Percentiles rank a stretch among this genome's conserved stretches.
Conservation (phyloP, 2,888 invertebrate genomes). For the Xestia c-nigrum region DNA sequence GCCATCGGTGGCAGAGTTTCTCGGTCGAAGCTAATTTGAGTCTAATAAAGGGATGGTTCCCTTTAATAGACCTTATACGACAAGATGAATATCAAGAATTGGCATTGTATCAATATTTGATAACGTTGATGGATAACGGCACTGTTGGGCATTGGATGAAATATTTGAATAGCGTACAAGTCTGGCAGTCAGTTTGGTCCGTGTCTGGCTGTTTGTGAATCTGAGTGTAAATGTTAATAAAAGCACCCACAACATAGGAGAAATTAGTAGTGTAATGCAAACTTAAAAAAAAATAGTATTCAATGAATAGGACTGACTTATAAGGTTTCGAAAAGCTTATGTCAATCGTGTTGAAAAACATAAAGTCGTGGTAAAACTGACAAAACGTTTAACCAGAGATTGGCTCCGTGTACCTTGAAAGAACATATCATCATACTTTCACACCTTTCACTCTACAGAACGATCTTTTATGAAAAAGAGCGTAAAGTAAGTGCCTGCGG, state of each 20-base stretch:
- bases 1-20: not conserved
- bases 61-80: too few species aligned
- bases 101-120: too few species aligned
- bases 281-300: too few species aligned
- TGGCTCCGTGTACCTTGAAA: not conserved
- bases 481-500: conserved; percentile 11
- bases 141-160: too few species aligned
- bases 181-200: too few species aligned
- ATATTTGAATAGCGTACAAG: too few species aligned
- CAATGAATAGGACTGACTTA: too few species aligned
- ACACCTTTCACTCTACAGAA: not conserved
- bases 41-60: not conserved
- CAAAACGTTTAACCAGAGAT: not conserved
- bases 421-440: not conserved
- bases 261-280: not conserved
- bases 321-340: not conserved
- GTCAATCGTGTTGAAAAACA: not conserved
- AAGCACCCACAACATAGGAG: not conserved
- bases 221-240: not conserved
- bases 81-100: not conserved
- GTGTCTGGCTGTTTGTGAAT: not conserved
- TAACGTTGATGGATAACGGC: too few species aligned
- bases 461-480: too few species aligned
- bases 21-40: not conserved
- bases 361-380: not conserved